Evolutionary conservation across 2,113 vertebrate genomes (phyloP).

Genomic region (Rhinolophus ferrumequinum): DNA sequence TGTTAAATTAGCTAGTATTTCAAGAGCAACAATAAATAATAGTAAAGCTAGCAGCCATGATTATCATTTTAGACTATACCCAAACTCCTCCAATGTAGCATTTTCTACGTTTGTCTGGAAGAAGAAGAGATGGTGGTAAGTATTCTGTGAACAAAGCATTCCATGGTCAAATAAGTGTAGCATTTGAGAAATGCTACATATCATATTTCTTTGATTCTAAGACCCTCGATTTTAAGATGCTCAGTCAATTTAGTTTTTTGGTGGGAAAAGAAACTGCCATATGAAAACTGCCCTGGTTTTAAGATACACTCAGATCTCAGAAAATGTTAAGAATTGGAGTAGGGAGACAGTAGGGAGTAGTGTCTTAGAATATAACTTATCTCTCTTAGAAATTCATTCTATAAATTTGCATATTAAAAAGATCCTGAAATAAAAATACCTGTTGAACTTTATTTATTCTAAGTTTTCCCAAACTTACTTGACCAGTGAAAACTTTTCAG

Average conservation of each 20-base stretch:
- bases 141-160: not conserved
- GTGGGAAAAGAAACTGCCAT: not conserved
- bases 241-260: not conserved
- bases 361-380: not conserved
- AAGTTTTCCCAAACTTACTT: not conserved
- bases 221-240: not conserved
- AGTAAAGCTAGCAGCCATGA: not conserved
- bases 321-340: not conserved
- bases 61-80: not conserved
- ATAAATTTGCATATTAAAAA: not conserved
- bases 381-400: not conserved
- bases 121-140: not conserved
- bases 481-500: not conserved
- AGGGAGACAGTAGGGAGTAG: not conserved
- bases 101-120: not conserved
- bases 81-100: not conserved
- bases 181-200: not conserved
- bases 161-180: not conserved
- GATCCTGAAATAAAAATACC: not conserved
- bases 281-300: not conserved
- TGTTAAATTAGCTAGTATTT: constrained; percentile 7
- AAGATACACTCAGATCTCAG: not conserved
- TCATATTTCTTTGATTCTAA: not conserved
- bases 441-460: not conserved
- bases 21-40: not conserved